Evolutionary conservation across 2,113 vertebrate genomes (phyloP).

Genomic region (Caloenas nicobarica): DNA sequence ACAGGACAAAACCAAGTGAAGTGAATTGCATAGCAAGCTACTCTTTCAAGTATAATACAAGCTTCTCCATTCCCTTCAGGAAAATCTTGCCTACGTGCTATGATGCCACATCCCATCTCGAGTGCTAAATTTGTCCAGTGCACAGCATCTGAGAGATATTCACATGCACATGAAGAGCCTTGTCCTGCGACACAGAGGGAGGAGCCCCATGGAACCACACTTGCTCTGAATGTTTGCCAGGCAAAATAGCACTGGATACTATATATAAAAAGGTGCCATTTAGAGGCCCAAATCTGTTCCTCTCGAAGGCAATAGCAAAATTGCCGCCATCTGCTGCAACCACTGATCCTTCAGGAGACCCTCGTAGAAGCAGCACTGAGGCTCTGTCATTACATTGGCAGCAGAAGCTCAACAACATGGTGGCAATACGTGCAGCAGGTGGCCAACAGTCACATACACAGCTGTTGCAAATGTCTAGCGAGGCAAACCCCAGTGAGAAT

Average conservation of each 20-base stretch:
- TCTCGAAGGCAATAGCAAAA: neutral
- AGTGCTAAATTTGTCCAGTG: neutral
- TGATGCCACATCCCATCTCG: neutral
- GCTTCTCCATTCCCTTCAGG: neutral
- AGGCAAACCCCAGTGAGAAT: neutral
- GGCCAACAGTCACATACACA: neutral
- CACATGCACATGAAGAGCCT: neutral
- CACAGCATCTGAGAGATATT: neutral
- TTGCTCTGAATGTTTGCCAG: neutral
- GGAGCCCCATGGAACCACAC: neutral
- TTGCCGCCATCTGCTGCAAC: neutral
- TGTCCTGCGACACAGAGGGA: neutral
- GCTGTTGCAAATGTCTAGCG: neutral
- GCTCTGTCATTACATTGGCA: neutral
- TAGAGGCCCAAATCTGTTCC: neutral
- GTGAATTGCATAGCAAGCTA: neutral
- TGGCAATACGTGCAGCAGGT: neutral
- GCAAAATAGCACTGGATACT: neutral
- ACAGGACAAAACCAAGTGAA: neutral
- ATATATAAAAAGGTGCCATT: neutral
- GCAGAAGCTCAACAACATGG: neutral
- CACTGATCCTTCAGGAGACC: neutral
- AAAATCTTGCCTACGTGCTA: conserved; percentile 26
- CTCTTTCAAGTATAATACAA: neutral
- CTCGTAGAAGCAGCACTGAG: neutral